phyloP scores from a whole-genome alignment of 37 sponge, comb jelly and placozoan species.

The Chondrilla cf. caribensis region DNA sequence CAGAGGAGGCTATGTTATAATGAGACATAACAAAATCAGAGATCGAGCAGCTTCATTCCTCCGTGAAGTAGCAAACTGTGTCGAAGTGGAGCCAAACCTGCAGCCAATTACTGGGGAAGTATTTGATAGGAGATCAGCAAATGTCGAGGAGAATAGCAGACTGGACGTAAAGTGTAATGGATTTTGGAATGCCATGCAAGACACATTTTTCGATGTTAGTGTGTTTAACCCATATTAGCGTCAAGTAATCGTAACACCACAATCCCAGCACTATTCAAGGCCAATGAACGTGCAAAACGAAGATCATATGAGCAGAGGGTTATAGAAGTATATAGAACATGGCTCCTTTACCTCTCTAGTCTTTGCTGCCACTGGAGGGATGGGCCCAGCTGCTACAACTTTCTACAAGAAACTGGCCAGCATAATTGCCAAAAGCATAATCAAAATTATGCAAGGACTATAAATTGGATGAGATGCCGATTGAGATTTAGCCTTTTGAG shows the following conservation, averaged over 20 bases:
- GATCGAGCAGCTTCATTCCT: no score
- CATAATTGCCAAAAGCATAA: not conserved
- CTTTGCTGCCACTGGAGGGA: not conserved
- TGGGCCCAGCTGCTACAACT: not conserved
- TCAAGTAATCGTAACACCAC: not conserved
- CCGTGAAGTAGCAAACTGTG: not conserved
- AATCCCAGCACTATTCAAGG: not conserved
- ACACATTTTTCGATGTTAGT: not conserved
- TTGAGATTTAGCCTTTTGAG: not conserved
- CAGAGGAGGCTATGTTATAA: not conserved
- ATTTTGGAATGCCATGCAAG: not conserved
- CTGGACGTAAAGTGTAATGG: not conserved
- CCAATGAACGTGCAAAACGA: not conserved
- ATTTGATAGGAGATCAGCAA: not conserved
- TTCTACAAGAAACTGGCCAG: not conserved
- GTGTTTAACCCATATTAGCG: not conserved
- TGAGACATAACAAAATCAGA: not conserved
- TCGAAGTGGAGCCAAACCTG: not conserved
- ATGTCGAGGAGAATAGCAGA: not conserved
- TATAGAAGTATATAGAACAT: not conserved
- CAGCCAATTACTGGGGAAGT: not conserved
- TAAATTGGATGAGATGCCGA: not conserved
- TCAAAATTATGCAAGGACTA: not conserved
- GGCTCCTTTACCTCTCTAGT: not conserved
- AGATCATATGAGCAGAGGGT: not conserved